Conservation (phyloP, 2,113 vertebrate species). For the Lagopus leucura region DNA sequence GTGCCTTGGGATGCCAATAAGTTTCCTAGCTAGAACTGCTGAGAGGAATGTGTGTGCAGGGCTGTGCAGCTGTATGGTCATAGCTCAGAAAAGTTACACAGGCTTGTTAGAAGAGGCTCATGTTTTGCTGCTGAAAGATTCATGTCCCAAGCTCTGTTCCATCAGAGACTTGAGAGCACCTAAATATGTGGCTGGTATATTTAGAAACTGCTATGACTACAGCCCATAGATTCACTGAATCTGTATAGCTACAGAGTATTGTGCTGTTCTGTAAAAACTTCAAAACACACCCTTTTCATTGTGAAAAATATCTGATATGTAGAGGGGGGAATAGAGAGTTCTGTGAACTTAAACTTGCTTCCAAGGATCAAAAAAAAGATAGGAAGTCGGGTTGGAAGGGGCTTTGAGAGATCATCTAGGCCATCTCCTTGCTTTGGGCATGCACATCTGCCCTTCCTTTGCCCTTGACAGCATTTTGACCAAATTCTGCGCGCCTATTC, state of each 20-base stretch:
- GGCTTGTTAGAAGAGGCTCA: neutral
- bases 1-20: neutral
- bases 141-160: neutral
- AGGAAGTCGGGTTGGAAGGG: conserved; percentile 26
- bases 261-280: neutral
- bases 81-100: neutral
- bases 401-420: conserved; percentile 7
- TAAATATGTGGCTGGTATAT: neutral
- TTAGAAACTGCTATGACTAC: neutral
- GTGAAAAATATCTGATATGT: neutral
- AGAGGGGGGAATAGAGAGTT: neutral
- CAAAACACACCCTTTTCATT: neutral
- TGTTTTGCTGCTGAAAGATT: neutral
- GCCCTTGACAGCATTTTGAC: conserved; percentile 12
- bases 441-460: neutral
- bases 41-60: neutral
- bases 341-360: neutral
- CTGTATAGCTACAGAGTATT: neutral
- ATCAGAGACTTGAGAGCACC: neutral
- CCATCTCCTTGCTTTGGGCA: conserved; percentile 3
- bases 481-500: neutral
- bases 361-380: neutral
- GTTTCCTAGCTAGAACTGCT: neutral
- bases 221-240: neutral
- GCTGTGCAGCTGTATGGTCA: neutral